Conservation (phyloP, 2,113 vertebrate genomes). For the Actinemys pallida region DNA sequence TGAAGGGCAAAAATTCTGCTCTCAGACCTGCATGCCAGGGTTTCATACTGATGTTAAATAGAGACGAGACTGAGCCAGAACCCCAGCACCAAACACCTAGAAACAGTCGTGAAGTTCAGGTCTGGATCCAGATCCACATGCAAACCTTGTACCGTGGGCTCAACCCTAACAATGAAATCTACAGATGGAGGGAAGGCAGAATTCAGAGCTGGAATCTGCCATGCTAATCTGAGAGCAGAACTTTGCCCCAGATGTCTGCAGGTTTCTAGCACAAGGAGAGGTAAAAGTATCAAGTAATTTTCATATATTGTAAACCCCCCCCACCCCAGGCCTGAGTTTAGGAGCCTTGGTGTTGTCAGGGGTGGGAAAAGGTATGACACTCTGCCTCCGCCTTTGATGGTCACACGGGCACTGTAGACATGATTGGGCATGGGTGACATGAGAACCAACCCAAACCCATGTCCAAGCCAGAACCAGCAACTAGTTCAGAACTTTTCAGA, state of each 20-base stretch:
- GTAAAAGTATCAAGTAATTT: background rate
- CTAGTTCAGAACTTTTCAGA: too few relatives aligned
- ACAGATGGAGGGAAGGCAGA: background rate
- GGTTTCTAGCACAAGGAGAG: background rate
- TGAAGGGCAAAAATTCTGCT: background rate
- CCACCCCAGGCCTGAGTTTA: background rate
- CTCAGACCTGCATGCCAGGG: too few relatives aligned
- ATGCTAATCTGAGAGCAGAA: background rate
- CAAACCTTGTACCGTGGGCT: background rate
- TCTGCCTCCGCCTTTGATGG: background rate
- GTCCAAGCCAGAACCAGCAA: too few relatives aligned
- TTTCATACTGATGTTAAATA: background rate
- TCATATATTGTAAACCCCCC: background rate
- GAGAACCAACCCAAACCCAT: too few relatives aligned
- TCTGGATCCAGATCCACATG: too few relatives aligned
- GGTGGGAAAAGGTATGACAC: background rate
- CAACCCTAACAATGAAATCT: background rate
- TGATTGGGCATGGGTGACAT: too few relatives aligned
- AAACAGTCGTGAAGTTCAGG: background rate
- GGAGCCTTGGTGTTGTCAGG: background rate
- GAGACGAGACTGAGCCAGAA: background rate
- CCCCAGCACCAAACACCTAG: background rate
- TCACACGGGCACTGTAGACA: background rate
- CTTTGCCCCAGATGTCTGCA: background rate
- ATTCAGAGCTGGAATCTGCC: background rate